phyloP scores from a whole-genome alignment of 1,140 invertebrate genomes.

The Melitaea cinxia region DNA sequence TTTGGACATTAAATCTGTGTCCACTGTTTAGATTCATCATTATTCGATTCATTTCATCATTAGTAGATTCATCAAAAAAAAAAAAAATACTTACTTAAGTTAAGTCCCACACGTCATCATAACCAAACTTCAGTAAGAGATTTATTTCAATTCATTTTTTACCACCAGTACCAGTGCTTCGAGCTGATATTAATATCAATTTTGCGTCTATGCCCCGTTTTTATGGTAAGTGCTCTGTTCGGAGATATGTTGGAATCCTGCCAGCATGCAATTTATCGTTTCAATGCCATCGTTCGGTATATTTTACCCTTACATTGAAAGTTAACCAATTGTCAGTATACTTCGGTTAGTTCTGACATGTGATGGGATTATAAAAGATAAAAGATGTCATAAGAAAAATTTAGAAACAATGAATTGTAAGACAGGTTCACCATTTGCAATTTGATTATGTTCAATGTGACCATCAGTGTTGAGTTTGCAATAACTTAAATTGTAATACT shows the following conservation, averaged over 20 bases:
- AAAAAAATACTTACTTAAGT: no score
- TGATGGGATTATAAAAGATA: no score
- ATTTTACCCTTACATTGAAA: background rate
- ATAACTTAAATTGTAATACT: no score
- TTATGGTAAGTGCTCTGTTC: constrained; percentile 7
- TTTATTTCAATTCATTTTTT: constrained; percentile 3
- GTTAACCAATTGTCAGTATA: background rate
- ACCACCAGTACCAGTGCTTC: constrained; percentile 9
- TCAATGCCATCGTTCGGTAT: background rate
- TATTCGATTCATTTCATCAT: no score
- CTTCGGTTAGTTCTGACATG: background rate
- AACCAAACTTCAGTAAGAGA: background rate
- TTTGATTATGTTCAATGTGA: no score
- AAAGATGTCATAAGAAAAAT: no score
- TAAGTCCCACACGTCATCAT: background rate
- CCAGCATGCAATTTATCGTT: constrained; percentile 23
- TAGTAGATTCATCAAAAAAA: no score
- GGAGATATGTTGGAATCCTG: constrained; percentile 14
- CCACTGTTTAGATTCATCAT: no score
- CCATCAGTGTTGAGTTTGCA: no score
- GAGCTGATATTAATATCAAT: constrained; percentile 28
- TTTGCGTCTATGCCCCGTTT: constrained; percentile 18
- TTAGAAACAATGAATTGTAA: no score
- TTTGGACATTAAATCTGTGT: no score
- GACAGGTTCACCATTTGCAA: no score